These are phyloP conservation scores for Pampus argenteus DNA, from an alignment of 2,797 vertebrate species.

Conservation along the genomic window DNA sequence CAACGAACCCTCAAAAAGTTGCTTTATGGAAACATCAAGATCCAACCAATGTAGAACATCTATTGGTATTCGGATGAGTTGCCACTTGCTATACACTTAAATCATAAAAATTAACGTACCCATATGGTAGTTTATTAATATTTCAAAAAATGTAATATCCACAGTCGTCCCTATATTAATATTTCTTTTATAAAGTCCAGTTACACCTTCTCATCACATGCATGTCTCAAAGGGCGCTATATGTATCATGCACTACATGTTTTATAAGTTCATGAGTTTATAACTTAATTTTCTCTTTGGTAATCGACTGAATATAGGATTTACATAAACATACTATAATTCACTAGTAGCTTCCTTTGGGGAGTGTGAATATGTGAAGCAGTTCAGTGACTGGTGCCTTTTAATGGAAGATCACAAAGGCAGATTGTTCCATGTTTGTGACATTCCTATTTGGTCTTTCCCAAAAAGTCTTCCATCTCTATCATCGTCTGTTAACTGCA, in stretches of 20 bases:
- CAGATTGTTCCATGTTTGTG: conserved; percentile 48
- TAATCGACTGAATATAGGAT: conserved; percentile 19
- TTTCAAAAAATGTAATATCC: not conserved
- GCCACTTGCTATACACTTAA: conserved; percentile 21
- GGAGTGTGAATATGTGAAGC: conserved; percentile 2
- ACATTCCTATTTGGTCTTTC: conserved; percentile 47
- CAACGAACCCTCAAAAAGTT: not conserved
- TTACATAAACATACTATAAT: conserved; percentile 42
- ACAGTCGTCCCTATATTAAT: not conserved
- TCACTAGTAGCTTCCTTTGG: not conserved
- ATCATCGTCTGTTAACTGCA: conserved; percentile 31
- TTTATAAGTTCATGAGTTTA: conserved; percentile 10
- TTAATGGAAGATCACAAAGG: conserved; percentile 34
- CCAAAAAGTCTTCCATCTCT: conserved; percentile 52
- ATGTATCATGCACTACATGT: not conserved
- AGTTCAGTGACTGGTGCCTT: conserved; percentile 8
- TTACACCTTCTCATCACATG: not conserved
- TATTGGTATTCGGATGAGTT: not conserved
- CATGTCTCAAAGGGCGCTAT: conserved; percentile 9
- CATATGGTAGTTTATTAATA: conserved; percentile 22
- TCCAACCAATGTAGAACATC: not conserved
- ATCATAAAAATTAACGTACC: conserved; percentile 27
- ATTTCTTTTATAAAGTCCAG: not conserved
- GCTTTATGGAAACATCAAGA: not conserved
- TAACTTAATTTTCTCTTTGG: not conserved